Base-by-base conservation (phyloP, 2,113 vertebrate genomes). In the Terrapene triunguis region DNA sequence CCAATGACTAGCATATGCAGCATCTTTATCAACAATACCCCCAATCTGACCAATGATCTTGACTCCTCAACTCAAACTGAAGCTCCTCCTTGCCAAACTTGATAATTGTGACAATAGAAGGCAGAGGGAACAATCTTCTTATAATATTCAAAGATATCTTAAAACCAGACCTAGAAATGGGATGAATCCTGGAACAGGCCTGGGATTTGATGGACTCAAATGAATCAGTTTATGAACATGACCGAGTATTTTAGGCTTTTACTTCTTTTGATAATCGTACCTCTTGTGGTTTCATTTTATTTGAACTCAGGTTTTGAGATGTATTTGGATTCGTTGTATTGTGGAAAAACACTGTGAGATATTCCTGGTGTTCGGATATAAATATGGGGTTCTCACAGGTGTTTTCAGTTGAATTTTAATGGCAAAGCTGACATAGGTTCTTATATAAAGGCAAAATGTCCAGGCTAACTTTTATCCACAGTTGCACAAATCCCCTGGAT, bases 381-480 rank as follows among this genome's bases (percentile, higher is more conserved):
- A 97, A 98, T 97, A 48, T 89, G 84, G 96, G 91, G 97, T 97
- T 98, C 89, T 95, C 89, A 82, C 95, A 97, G 96, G 89, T 97
- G 96, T 98, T 98, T 98, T 96, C 95, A 96, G 87, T 82, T 98
- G 96, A 97, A 98, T 98, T 98, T 98, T 98, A 98, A 98, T 98
- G 97, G 98, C 57, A 95, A 94, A 95, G 93, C 92, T 97, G 95
- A 89, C 89, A 96, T 90, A 95, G 89, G 97, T 98, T 98, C 96
- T 98, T 95, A 95, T 91, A 96, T 78, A 95, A 98, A 98, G 2
- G 55, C 87, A 96, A 98, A 97, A 96, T 98, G 95, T 97, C 95
- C 95, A 97, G 97, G 95, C 97, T 98, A 98, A 96, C 95, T 97
- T 96, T 84, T 97, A 95, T 94, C 93, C 92, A 90, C 92, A 92